These are phyloP conservation scores for Ophion ellenae DNA, from an alignment of 2,888 invertebrate genomes.

Conservation along the genomic window DNA sequence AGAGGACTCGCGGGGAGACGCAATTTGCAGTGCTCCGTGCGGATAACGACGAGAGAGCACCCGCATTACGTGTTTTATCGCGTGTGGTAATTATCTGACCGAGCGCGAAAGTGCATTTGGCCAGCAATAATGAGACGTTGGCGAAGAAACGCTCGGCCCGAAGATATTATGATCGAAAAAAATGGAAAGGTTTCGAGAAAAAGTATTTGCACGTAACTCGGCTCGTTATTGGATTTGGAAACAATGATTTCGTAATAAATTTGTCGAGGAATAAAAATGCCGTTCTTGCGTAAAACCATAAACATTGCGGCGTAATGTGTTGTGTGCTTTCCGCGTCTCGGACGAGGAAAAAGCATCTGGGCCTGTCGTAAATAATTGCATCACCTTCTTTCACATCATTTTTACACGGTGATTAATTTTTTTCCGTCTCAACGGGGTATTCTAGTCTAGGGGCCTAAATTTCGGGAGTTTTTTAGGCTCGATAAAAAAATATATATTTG, in stretches of 20 bases:
- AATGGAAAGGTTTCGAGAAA: background rate
- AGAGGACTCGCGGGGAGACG: conserved; percentile 3
- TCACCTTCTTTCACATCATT: background rate
- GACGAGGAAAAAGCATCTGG: conserved; percentile 1
- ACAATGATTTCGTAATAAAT: conserved; percentile 32
- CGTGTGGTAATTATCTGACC: conserved; percentile 59
- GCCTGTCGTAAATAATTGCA: background rate
- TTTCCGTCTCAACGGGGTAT: too few relatives aligned
- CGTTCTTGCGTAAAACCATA: conserved; percentile 13
- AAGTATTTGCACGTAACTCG: background rate
- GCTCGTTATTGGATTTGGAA: background rate
- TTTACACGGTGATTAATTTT: background rate
- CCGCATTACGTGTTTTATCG: conserved; percentile 57
- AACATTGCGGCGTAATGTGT: background rate
- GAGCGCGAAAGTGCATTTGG: conserved; percentile 53
- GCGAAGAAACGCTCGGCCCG: conserved; percentile 9
- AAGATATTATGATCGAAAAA: background rate
- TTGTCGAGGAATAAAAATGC: background rate
- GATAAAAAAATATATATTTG: too few relatives aligned
- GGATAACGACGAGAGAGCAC: conserved; percentile 20
- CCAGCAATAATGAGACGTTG: conserved; percentile 26
- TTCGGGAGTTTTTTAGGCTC: too few relatives aligned
- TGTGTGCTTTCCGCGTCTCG: background rate
- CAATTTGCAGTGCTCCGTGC: conserved; percentile 5
- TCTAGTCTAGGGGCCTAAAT: background rate